These are phyloP conservation scores for Drosophila navojoa DNA, from an alignment of 1,140 invertebrate species.

Conservation along the genomic window DNA sequence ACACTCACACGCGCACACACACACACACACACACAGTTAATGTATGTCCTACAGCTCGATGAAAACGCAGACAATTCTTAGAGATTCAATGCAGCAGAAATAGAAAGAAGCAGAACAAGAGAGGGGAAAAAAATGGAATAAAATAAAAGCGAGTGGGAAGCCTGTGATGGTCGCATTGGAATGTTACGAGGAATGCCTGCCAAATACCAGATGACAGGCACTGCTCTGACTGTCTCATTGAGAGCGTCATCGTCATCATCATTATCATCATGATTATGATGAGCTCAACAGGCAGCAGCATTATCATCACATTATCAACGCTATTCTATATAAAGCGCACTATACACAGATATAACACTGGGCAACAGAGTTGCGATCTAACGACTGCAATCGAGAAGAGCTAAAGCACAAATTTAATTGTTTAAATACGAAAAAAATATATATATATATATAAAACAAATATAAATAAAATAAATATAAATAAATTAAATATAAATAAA, in stretches of 20 bases:
- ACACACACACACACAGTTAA: conserved; percentile 30
- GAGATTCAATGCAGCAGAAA: conserved; percentile 57
- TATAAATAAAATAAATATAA: too few species aligned
- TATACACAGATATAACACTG: conserved; percentile 33
- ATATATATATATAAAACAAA: too few species aligned
- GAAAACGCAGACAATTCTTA: conserved; percentile 45
- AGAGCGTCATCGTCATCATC: conserved; percentile 55
- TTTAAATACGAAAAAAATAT: background rate
- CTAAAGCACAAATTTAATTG: background rate
- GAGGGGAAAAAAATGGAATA: background rate
- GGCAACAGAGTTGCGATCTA: conserved; percentile 3
- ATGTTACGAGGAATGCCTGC: conserved; percentile 70
- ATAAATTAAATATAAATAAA: background rate
- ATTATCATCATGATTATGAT: conserved; percentile 27
- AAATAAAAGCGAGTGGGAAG: conserved; percentile 15
- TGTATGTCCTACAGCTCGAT: conserved; percentile 45
- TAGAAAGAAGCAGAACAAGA: conserved; percentile 1
- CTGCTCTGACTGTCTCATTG: conserved; percentile 45
- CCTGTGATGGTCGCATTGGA: conserved; percentile 38
- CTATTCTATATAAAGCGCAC: conserved; percentile 67
- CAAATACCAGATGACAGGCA: conserved; percentile 55
- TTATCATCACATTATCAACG: conserved; percentile 34
- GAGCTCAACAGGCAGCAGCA: conserved; percentile 21
- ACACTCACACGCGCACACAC: background rate
- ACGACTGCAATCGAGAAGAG: too few species aligned